Evolutionary conservation across 2,888 invertebrate genomes (phyloP).

Genomic region (Tubiluchus corallicola): DNA sequence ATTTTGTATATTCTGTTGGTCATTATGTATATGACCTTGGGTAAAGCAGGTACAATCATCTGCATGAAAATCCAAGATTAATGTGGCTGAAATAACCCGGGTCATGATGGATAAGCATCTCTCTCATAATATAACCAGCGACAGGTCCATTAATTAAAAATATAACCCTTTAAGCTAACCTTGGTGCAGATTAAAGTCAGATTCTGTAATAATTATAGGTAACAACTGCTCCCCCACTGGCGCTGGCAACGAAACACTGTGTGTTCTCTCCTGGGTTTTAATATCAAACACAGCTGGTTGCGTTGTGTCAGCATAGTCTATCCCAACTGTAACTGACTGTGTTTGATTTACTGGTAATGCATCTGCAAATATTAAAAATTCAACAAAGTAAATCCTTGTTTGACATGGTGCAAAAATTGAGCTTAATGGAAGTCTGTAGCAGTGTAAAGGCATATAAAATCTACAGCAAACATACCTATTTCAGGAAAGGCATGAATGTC

Average conservation of each 20-base stretch:
- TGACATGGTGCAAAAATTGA: not conserved
- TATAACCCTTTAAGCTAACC: too few relatives aligned
- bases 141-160: too few relatives aligned
- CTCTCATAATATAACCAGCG: too few relatives aligned
- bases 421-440: not conserved
- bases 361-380: too few relatives aligned
- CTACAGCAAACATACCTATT: conserved; percentile 37
- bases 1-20: too few relatives aligned
- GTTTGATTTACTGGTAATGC: too few relatives aligned
- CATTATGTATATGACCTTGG: too few relatives aligned
- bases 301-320: conserved; percentile 70
- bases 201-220: conserved; percentile 52
- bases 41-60: too few relatives aligned
- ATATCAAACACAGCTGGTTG: conserved; percentile 67
- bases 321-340: conserved; percentile 50
- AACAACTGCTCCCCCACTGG: conserved; percentile 71
- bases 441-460: too few relatives aligned
- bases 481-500: conserved; percentile 52
- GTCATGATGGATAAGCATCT: too few relatives aligned
- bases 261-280: conserved; percentile 21
- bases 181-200: conserved; percentile 37
- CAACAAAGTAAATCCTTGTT: conserved; percentile 7
- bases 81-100: too few relatives aligned
- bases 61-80: too few relatives aligned
- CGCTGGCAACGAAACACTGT: conserved; percentile 44